Base-by-base conservation (phyloP, 1,140 invertebrate genomes). In the Helicorthomorpha holstii region DNA sequence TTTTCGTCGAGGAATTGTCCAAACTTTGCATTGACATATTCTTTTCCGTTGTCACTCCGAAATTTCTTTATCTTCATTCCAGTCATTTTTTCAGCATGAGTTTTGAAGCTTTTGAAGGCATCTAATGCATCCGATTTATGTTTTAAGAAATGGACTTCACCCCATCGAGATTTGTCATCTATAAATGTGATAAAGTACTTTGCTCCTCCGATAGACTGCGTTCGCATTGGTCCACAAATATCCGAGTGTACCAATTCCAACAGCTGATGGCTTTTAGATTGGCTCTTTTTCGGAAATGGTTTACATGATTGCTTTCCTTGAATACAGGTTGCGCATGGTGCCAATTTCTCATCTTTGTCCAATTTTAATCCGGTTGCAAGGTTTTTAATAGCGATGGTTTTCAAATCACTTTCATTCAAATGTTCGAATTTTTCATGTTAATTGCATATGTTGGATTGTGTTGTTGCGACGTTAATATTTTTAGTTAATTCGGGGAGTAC, bases 221-320 rank as follows among this genome's bases (percentile, higher is more conserved):
- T 54, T 26, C 65, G 54, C 61, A 74, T 69, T 16, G 68, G 66
- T 1, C 69, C 69, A 52, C 67, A 67, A 0, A 69, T 56, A 61
- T 74, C 69, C 1, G 41, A 23, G 42, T 58, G 48, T 1, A 60
- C 34, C 1, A 51, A 26, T 2, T 51, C 42, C 3, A 51, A 24
- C 16, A 51, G 41, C 14, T 48, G 4, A n/a, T 45, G 7, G 22
- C n/a, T 4, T n/a, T 46, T 51, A 3, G 34, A 10, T 7, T 45
- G 38, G n/a, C n/a, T 10, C 14, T 19, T 7, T 29, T 51, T 23
- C 25, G 10, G 42, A 51, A 51, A 46, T 7, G 50, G 21, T 7
- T 4, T 51, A 16, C 25, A 41, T 24, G 50, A 23, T 27, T 51
- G 50, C 42, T 51, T 51, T 19, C 50, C 50, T 46, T 46, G 48